These are phyloP conservation scores for Tipula vernalis DNA, from an alignment of 2,888 invertebrate genomes.

Conservation along the genomic window DNA sequence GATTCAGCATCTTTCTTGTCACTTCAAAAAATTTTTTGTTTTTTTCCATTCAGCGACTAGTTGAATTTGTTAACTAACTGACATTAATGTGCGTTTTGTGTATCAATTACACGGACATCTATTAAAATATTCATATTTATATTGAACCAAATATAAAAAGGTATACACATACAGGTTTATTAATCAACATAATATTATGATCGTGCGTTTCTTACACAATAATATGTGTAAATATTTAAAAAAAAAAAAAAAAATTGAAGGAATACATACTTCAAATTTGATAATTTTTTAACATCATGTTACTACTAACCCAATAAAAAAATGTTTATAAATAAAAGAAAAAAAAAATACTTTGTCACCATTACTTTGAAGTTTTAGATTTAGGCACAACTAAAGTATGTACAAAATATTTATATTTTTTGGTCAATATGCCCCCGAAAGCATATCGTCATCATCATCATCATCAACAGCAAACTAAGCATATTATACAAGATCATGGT, in stretches of 20 bases:
- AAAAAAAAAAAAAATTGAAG: neutral
- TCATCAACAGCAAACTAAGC: constrained; percentile 6
- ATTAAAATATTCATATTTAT: neutral
- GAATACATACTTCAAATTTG: neutral
- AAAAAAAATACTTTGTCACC: constrained; percentile 10
- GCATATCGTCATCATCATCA: constrained; percentile 9
- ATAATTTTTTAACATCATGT: neutral
- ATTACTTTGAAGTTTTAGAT: neutral
- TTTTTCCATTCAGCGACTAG: neutral
- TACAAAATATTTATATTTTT: constrained; percentile 9
- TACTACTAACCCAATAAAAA: neutral
- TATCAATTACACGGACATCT: neutral
- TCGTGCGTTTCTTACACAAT: neutral
- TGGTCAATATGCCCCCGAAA: constrained; percentile 8
- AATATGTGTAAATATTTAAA: neutral
- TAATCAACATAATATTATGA: neutral
- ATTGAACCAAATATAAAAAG: neutral
- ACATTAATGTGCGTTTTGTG: neutral
- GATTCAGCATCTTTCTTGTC: constrained; percentile 8
- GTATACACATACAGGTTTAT: neutral
- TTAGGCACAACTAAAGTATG: constrained; percentile 4
- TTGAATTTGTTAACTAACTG: neutral
- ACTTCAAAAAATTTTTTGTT: neutral
- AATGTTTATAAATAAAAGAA: neutral
- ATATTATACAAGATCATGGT: constrained; percentile 10